Base-by-base conservation (phyloP, 2,113 vertebrate species). In the Chascanopsetta lugubris region DNA sequence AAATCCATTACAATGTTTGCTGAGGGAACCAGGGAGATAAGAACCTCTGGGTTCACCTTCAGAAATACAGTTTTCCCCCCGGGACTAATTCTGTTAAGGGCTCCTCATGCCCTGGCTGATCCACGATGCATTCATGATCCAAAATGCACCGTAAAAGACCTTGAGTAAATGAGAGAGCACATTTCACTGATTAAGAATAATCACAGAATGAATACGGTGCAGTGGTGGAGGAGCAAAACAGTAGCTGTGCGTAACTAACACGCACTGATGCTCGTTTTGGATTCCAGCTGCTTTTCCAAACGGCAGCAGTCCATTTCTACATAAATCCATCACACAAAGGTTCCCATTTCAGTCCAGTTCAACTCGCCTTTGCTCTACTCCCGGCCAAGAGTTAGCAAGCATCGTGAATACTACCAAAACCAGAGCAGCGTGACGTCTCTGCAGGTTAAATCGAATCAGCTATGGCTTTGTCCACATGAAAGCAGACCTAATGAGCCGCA, bases 111-210 rank as follows among this genome's bases (percentile, higher is more conserved):
- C n/a, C n/a, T n/a, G n/a, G n/a, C n/a, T n/a, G n/a, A n/a, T n/a
- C n/a, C n/a, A n/a, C n/a, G n/a, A n/a, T n/a, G n/a, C n/a, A n/a
- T n/a, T n/a, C n/a, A n/a, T n/a, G n/a, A n/a, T n/a, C n/a, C n/a
- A n/a, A 42, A 79, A 60, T 76, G 56, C 82, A 24, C 12, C 26
- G 25, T 51, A 65, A 17, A 25, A 63, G 65, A 22, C 20, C 7
- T 7, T 50, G 24, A 61, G 12, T n/a, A 29, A 61, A 43, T 79
- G 22, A 60, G 36, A 55, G 69, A 66, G 36, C 45, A 20, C 27
- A 49, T 45, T 30, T 26, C 3, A 54, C 25, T 45, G 25, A 0
- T 17, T 38, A 15, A 38, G 36, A 38, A 38, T 38, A 38, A 40
- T n/a, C 38, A n/a, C 17, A 3, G 38, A 40, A 7, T 40, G 38